Base-by-base conservation (phyloP, 1,140 invertebrate species). In the Oedothorax gibbosus region DNA sequence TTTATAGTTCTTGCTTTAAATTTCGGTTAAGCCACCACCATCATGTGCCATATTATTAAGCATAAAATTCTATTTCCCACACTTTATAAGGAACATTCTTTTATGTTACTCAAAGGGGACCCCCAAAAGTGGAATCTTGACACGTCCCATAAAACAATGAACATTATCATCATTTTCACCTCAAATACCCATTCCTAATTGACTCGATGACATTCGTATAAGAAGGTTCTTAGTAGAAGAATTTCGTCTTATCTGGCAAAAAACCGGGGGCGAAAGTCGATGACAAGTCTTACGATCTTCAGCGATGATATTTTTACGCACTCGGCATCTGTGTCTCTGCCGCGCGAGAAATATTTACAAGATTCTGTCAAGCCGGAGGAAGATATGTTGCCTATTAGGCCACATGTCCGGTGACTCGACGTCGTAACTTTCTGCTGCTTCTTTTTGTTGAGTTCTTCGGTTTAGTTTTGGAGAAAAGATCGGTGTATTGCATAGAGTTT, bases 351-450 rank as follows among this genome's bases (percentile, higher is more conserved):
- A 84, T 84, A 84, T 84, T 84, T 84, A 84, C 81, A 75, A 50
- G 81, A 66, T 53, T 60, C 81, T 84, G 81, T 84, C 81, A 84
- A 49, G 51, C n/a, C 15, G 14, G 15, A 14, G 50, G 81, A 75
- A 84, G 81, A 84, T 73, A 84, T 84, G 81, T 84, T 84, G 81
- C 71, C 81, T 76, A 84, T 84, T 84, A 84, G 71, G 66, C 62
- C 81, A 84, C 53, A 84, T 84, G 81, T 84, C 81, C 81, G 76
- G 64, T 20, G 72, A 21, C 54, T 54, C 76, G 81, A 82, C 72
- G 81, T 84, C 81, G 71, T 84, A 66, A 76, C 76, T 76, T 50
- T 35, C 35, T 35, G 35, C 35, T 35, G 35, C 35, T 35, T 1
- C 35, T 35, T 35, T 35, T 35, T n/a, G n/a, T n/a, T n/a, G n/a